Percentiles rank a stretch among this genome's conserved stretches.
Conservation (phyloP, 2,113 vertebrate genomes). For the Mesembrinibis cayennensis region DNA sequence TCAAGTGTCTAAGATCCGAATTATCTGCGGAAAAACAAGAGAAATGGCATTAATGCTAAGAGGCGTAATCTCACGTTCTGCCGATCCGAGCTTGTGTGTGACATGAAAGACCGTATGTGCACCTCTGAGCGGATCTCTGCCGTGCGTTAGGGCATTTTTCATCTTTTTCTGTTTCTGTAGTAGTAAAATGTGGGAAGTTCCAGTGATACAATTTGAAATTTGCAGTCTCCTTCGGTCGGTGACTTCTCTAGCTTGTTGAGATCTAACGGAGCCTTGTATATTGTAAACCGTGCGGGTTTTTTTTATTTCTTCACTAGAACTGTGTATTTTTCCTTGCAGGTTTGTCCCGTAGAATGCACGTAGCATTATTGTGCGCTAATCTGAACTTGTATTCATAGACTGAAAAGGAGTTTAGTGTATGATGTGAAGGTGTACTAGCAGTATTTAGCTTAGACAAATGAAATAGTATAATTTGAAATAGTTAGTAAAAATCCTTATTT, state of each 20-base stretch:
- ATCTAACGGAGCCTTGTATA: not conserved
- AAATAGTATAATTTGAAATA: not conserved
- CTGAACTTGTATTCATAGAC: slow-evolving; percentile 19
- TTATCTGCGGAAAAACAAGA: not conserved
- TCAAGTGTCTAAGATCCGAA: not conserved
- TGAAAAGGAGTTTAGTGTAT: not conserved
- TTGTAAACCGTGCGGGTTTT: fast-evolving
- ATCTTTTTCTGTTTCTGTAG: not conserved
- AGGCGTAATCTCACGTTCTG: not conserved
- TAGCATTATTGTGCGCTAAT: not conserved
- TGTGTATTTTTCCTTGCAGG: not conserved
- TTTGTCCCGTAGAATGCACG: not conserved
- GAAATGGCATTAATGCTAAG: not conserved
- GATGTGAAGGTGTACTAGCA: not conserved
- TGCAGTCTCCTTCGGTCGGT: not conserved
- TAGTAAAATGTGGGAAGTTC: slow-evolving; percentile 9
- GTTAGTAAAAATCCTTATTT: not conserved
- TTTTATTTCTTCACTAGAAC: not conserved
- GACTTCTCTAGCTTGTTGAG: not conserved
- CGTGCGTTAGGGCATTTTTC: not conserved
- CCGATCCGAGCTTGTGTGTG: not conserved
- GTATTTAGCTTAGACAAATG: not conserved
- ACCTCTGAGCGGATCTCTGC: not conserved
- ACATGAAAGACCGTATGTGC: not conserved
- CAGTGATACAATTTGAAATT: slow-evolving; percentile 49